Conservation (phyloP, 2,797 vertebrate species). For the Sebastes reedi region DNA sequence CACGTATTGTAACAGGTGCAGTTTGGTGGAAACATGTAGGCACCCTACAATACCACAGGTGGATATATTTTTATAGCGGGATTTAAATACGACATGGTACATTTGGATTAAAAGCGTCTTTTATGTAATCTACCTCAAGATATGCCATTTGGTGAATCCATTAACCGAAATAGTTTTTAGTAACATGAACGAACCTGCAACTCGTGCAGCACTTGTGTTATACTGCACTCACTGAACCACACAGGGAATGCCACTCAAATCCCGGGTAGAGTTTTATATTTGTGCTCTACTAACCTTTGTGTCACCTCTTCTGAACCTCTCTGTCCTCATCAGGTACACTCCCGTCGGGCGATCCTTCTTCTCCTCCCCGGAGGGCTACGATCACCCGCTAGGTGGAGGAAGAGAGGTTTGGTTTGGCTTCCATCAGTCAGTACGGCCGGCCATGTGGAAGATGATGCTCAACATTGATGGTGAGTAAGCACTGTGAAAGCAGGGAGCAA, state of each 20-base stretch:
- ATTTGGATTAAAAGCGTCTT: conserved; percentile 5
- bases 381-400: conserved; percentile 96
- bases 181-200: conserved; percentile 1
- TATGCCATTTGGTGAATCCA: conserved; percentile 20
- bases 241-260: neutral
- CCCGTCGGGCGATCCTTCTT: conserved; percentile 98
- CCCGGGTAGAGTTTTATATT: neutral
- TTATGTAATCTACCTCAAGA: neutral
- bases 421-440: conserved; percentile 96
- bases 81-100: neutral
- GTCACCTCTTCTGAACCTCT: neutral
- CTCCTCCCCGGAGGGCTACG: conserved; percentile 96
- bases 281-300: neutral
- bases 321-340: conserved; percentile 86
- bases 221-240: conserved; percentile 11
- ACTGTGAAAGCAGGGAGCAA: neutral
- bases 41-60: neutral
- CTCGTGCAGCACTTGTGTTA: neutral
- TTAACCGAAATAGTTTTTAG: conserved; percentile 24
- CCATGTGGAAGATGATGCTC: conserved; percentile 99
- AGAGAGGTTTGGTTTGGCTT: conserved; percentile 99
- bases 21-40: neutral
- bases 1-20: conserved; percentile 1
- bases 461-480: conserved; percentile 93
- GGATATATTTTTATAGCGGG: neutral